phyloP scores from a whole-genome alignment of 2,888 invertebrate species.

The Criorhina ranunculi region DNA sequence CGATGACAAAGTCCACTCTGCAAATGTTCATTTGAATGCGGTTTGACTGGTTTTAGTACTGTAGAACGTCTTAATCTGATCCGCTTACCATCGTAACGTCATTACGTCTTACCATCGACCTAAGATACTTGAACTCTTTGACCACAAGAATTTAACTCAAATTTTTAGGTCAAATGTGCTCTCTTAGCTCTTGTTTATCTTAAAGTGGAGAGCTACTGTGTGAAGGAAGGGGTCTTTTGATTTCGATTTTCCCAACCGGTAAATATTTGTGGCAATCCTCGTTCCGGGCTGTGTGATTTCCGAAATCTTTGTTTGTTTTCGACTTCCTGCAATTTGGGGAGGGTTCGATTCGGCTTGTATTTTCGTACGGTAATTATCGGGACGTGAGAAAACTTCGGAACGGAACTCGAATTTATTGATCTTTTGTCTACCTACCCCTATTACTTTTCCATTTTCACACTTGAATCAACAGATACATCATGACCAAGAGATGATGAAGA shows the following conservation, averaged over 20 bases:
- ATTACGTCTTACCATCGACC: conserved; percentile 5
- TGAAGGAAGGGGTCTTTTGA: not conserved
- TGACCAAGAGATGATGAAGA: conserved; percentile 47
- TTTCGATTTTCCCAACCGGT: conserved; percentile 23
- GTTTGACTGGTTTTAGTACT: conserved; percentile 59
- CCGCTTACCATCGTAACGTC: conserved; percentile 16
- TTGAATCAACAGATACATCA: conserved; percentile 58
- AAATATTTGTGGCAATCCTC: conserved; percentile 59
- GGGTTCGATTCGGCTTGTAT: too few species aligned
- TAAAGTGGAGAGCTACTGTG: conserved; percentile 34
- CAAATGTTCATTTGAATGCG: conserved; percentile 12
- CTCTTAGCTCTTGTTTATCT: conserved; percentile 17
- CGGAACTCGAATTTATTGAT: conserved; percentile 62
- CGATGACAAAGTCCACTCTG: conserved; percentile 57
- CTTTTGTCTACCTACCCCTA: conserved; percentile 66
- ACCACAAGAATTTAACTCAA: not conserved
- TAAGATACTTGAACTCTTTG: conserved; percentile 4
- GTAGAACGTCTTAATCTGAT: conserved; percentile 49
- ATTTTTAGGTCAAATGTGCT: conserved; percentile 41
- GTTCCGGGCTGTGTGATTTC: not conserved
- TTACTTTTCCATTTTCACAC: conserved; percentile 63
- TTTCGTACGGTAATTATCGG: conserved; percentile 47
- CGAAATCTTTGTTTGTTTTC: conserved; percentile 43
- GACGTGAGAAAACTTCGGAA: conserved; percentile 71
- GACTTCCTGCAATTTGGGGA: conserved; percentile 52